Conservation (phyloP, 2,888 invertebrate genomes). For the Nephrotoma guestfalica region DNA sequence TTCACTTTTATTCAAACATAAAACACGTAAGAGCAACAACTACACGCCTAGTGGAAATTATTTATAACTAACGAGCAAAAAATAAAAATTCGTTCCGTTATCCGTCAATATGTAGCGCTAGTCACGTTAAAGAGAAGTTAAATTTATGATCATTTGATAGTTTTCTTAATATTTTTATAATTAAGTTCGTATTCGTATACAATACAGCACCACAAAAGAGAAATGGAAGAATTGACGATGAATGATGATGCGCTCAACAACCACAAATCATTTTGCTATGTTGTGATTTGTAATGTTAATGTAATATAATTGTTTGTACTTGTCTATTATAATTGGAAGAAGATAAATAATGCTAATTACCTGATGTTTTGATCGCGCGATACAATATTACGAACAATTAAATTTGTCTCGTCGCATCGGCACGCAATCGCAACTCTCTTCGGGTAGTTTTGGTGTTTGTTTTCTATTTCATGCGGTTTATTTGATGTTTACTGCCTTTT, state of each 20-base stretch:
- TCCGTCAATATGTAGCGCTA: background rate
- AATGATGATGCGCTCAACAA: background rate
- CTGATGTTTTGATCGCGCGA: background rate
- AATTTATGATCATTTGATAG: background rate
- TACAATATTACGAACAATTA: background rate
- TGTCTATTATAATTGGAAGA: background rate
- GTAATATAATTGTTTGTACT: background rate
- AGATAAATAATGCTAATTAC: background rate
- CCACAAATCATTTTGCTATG: background rate
- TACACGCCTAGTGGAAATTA: background rate
- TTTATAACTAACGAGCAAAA: background rate
- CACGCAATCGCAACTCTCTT: background rate
- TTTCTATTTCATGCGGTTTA: background rate
- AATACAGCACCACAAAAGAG: background rate
- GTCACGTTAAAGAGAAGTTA: background rate
- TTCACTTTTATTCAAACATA: background rate
- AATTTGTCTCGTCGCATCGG: background rate
- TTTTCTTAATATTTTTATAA: background rate
- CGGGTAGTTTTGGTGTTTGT: background rate
- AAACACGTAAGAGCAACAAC: background rate
- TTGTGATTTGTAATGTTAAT: background rate
- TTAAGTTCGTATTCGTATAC: background rate
- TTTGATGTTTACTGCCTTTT: background rate
- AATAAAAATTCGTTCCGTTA: background rate
- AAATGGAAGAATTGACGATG: background rate